Evolutionary conservation across 2,888 invertebrate genomes (phyloP).

Genomic region (Teleogryllus oceanicus): DNA sequence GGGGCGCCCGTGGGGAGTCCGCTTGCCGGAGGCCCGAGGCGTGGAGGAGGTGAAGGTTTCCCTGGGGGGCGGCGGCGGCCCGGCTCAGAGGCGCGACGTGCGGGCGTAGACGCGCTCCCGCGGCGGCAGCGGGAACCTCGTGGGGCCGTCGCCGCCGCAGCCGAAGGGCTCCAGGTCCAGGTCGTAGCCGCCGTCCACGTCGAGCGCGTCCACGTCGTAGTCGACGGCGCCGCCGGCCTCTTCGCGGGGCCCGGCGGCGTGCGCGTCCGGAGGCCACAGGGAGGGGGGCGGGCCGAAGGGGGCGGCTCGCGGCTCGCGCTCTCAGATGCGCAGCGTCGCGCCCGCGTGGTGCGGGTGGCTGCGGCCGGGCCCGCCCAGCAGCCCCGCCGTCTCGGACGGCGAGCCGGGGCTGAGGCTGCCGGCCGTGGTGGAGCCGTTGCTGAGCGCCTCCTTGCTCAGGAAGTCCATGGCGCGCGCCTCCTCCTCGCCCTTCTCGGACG

Average conservation of each 20-base stretch:
- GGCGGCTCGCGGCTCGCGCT: background rate
- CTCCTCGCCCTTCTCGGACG: constrained; percentile 53
- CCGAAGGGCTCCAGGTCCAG: background rate
- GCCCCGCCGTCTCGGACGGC: constrained; percentile 65
- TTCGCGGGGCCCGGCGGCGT: constrained; percentile 25
- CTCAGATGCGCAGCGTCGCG: constrained; percentile 28
- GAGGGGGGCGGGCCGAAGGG: background rate
- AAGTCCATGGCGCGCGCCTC: constrained; percentile 35
- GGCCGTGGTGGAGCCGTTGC: constrained; percentile 54
- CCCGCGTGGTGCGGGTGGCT: constrained; percentile 28
- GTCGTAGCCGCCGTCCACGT: background rate
- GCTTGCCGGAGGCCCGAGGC: too few species aligned
- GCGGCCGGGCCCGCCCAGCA: constrained; percentile 46
- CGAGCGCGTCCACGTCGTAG: constrained; percentile 20
- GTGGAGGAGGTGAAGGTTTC: background rate
- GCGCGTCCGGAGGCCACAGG: constrained; percentile 28
- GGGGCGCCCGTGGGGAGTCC: too few species aligned
- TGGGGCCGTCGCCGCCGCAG: background rate
- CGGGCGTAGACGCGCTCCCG: constrained; percentile 29
- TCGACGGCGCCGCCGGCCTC: constrained; percentile 32
- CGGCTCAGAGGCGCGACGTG: constrained; percentile 22
- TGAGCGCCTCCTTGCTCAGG: constrained; percentile 44
- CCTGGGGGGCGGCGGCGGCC: background rate
- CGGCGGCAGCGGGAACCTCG: constrained; percentile 24
- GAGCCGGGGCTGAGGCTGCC: constrained; percentile 62